Base-by-base conservation (phyloP, 2,888 invertebrate genomes). In the Masnerella sp. region DNA sequence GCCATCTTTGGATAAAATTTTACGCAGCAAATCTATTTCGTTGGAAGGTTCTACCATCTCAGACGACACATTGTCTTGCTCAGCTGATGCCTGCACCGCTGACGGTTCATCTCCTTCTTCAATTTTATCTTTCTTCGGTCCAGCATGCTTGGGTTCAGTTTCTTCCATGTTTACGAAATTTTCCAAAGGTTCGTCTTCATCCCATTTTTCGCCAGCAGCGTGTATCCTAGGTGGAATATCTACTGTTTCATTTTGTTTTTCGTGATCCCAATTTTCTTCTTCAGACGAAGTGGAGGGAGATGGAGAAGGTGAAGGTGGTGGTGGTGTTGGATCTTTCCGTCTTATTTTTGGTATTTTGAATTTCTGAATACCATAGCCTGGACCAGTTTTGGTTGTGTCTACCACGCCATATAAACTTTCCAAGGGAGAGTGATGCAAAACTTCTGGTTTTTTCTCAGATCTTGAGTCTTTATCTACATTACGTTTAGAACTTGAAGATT, bases 281-380 rank as follows among this genome's bases (percentile, higher is more conserved):
- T 32, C 32, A n/a, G 32, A 11, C n/a, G 9, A 4, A 32, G 22
- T 22, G n/a, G n/a, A n/a, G n/a, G n/a, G n/a, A n/a, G n/a, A n/a
- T n/a, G 30, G 30, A 8, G n/a, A n/a, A 30, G 30, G 30, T 8
- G 30, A 30, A 2, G 30, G n/a, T 12, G 75, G 62, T 25, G 85
- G 84, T n/a, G 77, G 74, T 2, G 79, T 75, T 2, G 80, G 76
- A 7, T 82, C 85, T 2, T 82, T 79, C n/a, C 85, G 86, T 64
- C 88, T 88, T 38, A 88, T 85, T 79, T 90, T 90, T 0, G 91
- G 90, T 65, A 91, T 91, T 78, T 89, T 89, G 69, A 90, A 91
- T 15, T 87, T 88, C 67, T 90, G 89, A 11, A 90, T 77, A 3
- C 89, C 88, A 74, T 89, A 88, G 1, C 88, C 89, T 71, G 88